Percentiles rank a stretch among this genome's conserved stretches.
Evolutionary conservation across 2,113 vertebrate genomes (phyloP).

Genomic region (Pyxicephalus adspersus): DNA sequence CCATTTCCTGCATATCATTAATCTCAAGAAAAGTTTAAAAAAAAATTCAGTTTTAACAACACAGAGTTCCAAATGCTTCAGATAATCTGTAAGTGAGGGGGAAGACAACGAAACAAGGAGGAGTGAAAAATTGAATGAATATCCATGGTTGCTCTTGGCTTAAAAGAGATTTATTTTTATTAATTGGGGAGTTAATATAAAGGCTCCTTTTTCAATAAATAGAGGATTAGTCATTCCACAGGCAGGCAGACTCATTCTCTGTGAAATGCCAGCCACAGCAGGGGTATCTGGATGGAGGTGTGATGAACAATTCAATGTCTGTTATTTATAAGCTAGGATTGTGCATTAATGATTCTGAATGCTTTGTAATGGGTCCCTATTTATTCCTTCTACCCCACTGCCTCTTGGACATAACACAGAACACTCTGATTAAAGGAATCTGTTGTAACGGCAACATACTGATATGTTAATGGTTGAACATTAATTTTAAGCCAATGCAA

Average conservation of each 20-base stretch:
- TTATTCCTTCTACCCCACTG: constrained; percentile 40
- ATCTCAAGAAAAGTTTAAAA: too few relatives aligned
- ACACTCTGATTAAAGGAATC: constrained; percentile 31
- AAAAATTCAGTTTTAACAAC: background rate
- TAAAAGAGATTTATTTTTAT: constrained; percentile 41
- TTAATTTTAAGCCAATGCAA: constrained; percentile 22
- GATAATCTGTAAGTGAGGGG: background rate
- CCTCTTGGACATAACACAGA: constrained; percentile 16
- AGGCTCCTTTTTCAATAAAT: constrained; percentile 44
- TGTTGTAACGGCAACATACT: constrained; percentile 34
- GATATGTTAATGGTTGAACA: constrained; percentile 21
- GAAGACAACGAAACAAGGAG: background rate
- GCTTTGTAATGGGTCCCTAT: constrained; percentile 42
- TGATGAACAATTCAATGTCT: constrained; percentile 49
- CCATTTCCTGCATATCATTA: too few relatives aligned
- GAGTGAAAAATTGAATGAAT: constrained; percentile 17
- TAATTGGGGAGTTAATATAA: constrained; percentile 48
- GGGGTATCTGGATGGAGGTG: constrained; percentile 41
- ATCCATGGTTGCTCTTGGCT: constrained; percentile 32
- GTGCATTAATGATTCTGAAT: constrained; percentile 26
- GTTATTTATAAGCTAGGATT: constrained; percentile 40
- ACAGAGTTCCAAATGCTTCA: background rate
- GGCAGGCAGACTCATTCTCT: constrained; percentile 29
- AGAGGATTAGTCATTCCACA: constrained; percentile 48
- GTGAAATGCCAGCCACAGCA: constrained; percentile 43